Evolutionary conservation across 1,140 invertebrate species (phyloP), one percentile per base, ranked within the genome.

Genomic region (Conus ventricosus): DNA sequence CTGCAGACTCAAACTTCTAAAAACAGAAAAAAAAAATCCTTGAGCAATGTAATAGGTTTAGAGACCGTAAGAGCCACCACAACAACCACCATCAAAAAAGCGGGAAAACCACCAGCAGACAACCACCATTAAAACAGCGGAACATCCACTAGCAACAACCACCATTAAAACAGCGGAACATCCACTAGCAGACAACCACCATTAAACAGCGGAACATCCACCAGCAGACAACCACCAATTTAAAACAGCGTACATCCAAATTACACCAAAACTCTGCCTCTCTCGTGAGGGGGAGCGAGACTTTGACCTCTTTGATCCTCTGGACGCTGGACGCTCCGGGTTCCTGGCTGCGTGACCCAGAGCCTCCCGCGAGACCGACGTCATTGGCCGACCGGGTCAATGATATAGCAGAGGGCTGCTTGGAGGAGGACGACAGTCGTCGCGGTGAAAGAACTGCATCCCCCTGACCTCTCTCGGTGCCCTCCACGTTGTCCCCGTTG

Each of bases 401-500:
- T 13, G 85, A 84, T 3, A 55, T 23, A 7, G 82, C 82, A 23
- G 85, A 63, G 57, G 57, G 23, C 17, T 17, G 82, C 20, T 88
- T 78, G 4, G 87, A 84, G 0, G 60, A 53, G 20, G 88, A 88
- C 39, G 75, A 84, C 53, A n/a, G 57, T 53, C 63, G 63, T 54
- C 27, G 23, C 23, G 63, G 23, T 39, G 39, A 39, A 39, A 63
- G 27, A 15, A 53, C 67, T 75, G 57, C 25, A 53, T 71, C 55
- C 55, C 55, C 75, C 84, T 91, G 89, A 15, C 57, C 78, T 76
- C 85, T 84, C 23, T 90, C 86, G 5, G 89, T 67, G 84, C 83
- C 90, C 13, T 89, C 82, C 4, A 63, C 80, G 67, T 91, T 89
- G 20, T 89, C 89, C 89, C 55, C 84, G 78, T 63, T 85, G 82